These are phyloP conservation scores for Blastomussa wellsi DNA, from an alignment of 92 coral and sea anemone species.

Conservation along the genomic window DNA sequence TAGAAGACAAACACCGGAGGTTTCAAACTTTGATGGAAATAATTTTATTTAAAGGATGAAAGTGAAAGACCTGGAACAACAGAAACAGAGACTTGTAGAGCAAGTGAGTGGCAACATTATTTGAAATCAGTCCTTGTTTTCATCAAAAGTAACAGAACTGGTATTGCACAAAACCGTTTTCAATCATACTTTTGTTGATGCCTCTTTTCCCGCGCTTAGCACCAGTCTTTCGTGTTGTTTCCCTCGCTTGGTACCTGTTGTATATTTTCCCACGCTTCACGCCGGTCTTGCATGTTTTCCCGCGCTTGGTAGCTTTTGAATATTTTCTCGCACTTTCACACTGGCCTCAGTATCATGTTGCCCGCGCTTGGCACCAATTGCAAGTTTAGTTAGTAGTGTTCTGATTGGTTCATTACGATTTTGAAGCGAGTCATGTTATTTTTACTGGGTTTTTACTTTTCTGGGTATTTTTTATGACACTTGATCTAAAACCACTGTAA, in stretches of 20 bases:
- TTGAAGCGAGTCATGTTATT: background rate
- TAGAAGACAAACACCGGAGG: background rate
- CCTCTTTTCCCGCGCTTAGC: background rate
- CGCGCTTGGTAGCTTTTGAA: background rate
- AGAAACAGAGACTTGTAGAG: constrained; percentile 83
- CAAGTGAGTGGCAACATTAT: constrained; percentile 65
- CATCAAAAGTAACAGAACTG: background rate
- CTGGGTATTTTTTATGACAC: background rate
- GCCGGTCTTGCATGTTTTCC: background rate
- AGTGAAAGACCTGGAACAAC: constrained; percentile 83
- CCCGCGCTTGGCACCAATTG: background rate
- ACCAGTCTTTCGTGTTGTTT: too few relatives aligned
- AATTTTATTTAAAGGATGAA: constrained; percentile 61
- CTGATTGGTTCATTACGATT: background rate
- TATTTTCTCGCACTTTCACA: background rate
- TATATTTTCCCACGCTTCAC: too few relatives aligned
- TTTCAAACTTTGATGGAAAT: background rate
- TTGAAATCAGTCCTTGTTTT: background rate
- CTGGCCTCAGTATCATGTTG: too few relatives aligned
- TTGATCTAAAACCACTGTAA: background rate
- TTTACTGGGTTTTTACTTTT: background rate
- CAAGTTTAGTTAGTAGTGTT: background rate
- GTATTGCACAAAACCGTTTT: too few relatives aligned
- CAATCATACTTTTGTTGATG: background rate
- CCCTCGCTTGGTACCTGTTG: too few relatives aligned